A percentile compares a stretch with the other conserved stretches of the same genome.
Evolutionary conservation across 1,140 invertebrate genomes (phyloP).

Genomic region (Oryzaephilus surinamensis): DNA sequence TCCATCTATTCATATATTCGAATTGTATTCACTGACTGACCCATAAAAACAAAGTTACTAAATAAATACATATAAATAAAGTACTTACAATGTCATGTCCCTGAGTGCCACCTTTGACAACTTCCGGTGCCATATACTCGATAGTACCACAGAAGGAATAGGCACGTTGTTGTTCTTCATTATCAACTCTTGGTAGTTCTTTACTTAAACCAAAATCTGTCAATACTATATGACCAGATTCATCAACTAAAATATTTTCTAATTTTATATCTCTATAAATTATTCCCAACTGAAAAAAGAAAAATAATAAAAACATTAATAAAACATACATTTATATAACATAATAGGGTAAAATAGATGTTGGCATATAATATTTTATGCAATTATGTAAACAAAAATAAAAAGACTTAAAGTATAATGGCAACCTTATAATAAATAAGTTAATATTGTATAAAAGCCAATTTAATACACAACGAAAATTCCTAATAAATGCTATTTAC

Average conservation of each 20-base stretch:
- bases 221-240: slow-evolving; percentile 79
- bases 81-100: slow-evolving; percentile 83
- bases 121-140: slow-evolving; percentile 93
- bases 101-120: slow-evolving; percentile 66
- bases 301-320: slow-evolving; percentile 14
- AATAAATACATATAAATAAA: not conserved
- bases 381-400: too few species aligned
- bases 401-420: too few species aligned
- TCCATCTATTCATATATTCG: too few species aligned
- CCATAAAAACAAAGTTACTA: not conserved
- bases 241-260: slow-evolving; percentile 84
- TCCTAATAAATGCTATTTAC: too few species aligned
- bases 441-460: too few species aligned
- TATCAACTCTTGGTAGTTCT: slow-evolving; percentile 46
- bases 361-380: too few species aligned
- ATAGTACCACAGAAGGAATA: slow-evolving; percentile 98
- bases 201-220: slow-evolving; percentile 90
- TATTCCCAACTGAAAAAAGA: slow-evolving; percentile 66
- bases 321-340: too few species aligned
- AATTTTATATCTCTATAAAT: slow-evolving; percentile 95
- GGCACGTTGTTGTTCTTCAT: slow-evolving; percentile 56
- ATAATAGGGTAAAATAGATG: too few species aligned
- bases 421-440: too few species aligned
- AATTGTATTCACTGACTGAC: not conserved
- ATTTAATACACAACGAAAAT: too few species aligned